These are phyloP conservation scores for Stictonetta naevosa DNA, from an alignment of 2,113 vertebrate species.

Conservation along the genomic window DNA sequence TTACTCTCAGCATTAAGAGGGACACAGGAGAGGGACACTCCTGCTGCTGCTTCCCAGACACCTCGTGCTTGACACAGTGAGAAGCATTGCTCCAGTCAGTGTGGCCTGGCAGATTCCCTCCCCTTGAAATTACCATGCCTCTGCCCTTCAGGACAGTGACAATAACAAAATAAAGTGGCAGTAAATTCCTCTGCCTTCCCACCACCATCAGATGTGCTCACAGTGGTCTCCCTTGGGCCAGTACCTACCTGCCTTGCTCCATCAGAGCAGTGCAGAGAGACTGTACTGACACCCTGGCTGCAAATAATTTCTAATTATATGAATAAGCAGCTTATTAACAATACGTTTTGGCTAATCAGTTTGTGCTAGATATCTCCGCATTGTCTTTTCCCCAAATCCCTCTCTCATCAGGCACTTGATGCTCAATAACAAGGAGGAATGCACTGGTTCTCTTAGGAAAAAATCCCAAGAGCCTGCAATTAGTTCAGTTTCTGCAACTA, in stretches of 20 bases:
- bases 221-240: neutral
- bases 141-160: neutral
- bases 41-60: neutral
- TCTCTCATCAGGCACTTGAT: constrained; percentile 62
- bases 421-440: constrained; percentile 29
- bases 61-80: neutral
- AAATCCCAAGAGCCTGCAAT: constrained; percentile 33
- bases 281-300: constrained; percentile 36
- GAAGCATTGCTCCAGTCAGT: accelerated
- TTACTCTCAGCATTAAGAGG: neutral
- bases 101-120: neutral
- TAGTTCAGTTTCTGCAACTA: constrained; percentile 4
- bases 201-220: neutral
- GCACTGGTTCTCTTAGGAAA: neutral
- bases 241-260: constrained; percentile 31
- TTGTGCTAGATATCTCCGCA: constrained; percentile 9
- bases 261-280: neutral
- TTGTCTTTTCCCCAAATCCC: constrained; percentile 70
- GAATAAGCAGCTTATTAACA: constrained; percentile 71
- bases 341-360: constrained; percentile 50
- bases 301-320: constrained; percentile 53
- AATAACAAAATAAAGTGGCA: neutral
- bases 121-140: neutral
- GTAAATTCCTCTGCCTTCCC: neutral
- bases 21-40: neutral